These are phyloP conservation scores for Gymnoscelis rufifasciata DNA, from an alignment of 2,888 invertebrate genomes.

Conservation along the genomic window DNA sequence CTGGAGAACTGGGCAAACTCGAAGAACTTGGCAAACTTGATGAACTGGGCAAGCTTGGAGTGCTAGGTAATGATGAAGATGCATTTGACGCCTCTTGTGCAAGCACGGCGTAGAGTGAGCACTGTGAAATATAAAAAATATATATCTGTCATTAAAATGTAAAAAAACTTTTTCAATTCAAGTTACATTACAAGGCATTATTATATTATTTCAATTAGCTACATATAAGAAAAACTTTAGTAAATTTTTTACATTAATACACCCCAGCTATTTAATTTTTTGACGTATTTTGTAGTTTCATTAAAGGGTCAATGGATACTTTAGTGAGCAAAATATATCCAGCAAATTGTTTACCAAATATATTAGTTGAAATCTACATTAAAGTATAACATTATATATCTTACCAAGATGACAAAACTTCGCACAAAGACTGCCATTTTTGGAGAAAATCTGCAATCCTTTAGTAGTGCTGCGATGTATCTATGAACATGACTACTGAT, in stretches of 20 bases:
- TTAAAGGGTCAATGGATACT: too few species aligned
- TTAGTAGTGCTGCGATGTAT: conserved; percentile 7
- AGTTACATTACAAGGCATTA: too few species aligned
- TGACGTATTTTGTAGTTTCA: too few species aligned
- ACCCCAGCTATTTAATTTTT: too few species aligned
- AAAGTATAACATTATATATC: neutral
- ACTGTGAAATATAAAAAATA: conserved; percentile 5
- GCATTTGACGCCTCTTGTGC: conserved; percentile 9
- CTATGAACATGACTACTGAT: conserved; percentile 11
- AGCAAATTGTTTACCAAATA: too few species aligned
- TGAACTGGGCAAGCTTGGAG: neutral
- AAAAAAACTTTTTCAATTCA: too few species aligned
- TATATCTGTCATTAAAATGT: neutral
- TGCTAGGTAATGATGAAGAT: neutral
- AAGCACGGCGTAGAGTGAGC: conserved; percentile 7
- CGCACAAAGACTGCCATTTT: conserved; percentile 25
- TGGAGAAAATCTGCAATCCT: conserved; percentile 13
- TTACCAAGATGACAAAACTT: conserved; percentile 36
- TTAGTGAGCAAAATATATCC: too few species aligned
- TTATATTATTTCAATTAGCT: too few species aligned
- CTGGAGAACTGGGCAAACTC: neutral
- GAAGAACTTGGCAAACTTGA: neutral
- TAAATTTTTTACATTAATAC: too few species aligned
- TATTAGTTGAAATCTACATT: neutral
- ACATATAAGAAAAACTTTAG: too few species aligned